These are phyloP conservation scores for Stegodyphus dumicola DNA, from an alignment of 1,140 invertebrate genomes.

Conservation along the genomic window DNA sequence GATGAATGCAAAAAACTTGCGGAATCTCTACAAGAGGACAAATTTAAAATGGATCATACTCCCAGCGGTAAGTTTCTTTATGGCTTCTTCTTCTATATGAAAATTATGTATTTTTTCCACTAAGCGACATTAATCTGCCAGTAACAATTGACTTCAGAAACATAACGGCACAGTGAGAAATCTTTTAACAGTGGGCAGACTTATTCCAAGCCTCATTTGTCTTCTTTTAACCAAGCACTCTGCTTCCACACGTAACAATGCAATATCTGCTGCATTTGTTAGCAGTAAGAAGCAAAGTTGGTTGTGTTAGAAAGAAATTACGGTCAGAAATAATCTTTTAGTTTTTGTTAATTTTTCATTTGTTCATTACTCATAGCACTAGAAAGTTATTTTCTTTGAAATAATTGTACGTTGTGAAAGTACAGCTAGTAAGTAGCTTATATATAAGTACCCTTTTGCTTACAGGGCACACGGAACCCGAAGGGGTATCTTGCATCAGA, in stretches of 20 bases:
- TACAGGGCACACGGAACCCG: conserved; percentile 29
- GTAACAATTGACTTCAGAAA: no score
- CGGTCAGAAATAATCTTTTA: neutral
- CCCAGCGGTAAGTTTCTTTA: conserved; percentile 29
- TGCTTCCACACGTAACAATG: no score
- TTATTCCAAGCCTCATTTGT: no score
- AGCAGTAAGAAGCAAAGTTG: no score
- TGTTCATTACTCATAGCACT: neutral
- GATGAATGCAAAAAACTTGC: conserved; percentile 54
- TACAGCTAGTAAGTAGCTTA: neutral
- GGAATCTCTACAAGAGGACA: conserved; percentile 35
- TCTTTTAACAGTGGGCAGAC: no score
- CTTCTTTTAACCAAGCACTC: no score
- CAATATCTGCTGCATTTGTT: no score
- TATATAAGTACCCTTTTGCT: neutral
- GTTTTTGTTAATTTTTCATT: neutral
- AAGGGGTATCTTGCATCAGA: conserved; percentile 34
- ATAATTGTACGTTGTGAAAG: neutral
- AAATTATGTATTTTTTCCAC: neutral
- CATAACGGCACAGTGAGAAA: no score
- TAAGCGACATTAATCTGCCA: neutral
- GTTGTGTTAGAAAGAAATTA: neutral
- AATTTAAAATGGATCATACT: conserved; percentile 20
- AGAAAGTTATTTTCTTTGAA: neutral
- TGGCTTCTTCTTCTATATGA: no score